Evolutionary conservation across 2,888 invertebrate genomes (phyloP).

Genomic region (Caenorhabditis japonica): DNA sequence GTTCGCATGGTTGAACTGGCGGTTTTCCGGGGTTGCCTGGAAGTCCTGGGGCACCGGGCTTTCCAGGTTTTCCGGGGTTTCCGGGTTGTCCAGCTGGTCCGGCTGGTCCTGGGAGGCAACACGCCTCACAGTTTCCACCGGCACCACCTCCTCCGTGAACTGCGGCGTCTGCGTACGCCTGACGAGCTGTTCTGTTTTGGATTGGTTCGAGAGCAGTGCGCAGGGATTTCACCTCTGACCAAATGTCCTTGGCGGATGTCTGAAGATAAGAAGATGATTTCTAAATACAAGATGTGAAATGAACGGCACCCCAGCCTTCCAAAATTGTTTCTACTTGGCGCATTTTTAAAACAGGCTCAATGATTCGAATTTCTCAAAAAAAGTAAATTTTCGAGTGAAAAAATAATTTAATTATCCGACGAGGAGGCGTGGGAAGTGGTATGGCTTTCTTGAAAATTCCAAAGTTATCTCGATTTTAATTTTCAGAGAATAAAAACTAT

Average conservation of each 20-base stretch:
- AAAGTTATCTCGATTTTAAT: too few relatives aligned
- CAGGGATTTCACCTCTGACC: constrained; percentile 62
- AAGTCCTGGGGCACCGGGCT: constrained; percentile 62
- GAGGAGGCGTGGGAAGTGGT: too few relatives aligned
- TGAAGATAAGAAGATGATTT: constrained; percentile 25
- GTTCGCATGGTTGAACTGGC: constrained; percentile 63
- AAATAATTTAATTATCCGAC: too few relatives aligned
- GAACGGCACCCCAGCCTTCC: too few relatives aligned
- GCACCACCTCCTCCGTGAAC: constrained; percentile 46
- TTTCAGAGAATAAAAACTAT: too few relatives aligned
- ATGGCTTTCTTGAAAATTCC: too few relatives aligned
- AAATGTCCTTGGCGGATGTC: constrained; percentile 66
- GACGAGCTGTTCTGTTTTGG: constrained; percentile 56
- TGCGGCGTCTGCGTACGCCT: constrained; percentile 39
- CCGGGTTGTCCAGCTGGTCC: constrained; percentile 63
- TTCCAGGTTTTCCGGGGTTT: constrained; percentile 65
- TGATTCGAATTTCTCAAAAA: too few relatives aligned
- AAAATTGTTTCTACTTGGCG: too few relatives aligned
- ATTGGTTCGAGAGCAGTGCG: constrained; percentile 41
- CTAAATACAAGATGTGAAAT: too few relatives aligned
- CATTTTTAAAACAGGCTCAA: too few relatives aligned
- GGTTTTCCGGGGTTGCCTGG: constrained; percentile 67
- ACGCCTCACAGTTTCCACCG: constrained; percentile 43
- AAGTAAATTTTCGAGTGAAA: too few relatives aligned
- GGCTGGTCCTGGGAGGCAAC: constrained; percentile 59